Conservation (phyloP, 2,797 vertebrate species). For the Picus viridis region DNA sequence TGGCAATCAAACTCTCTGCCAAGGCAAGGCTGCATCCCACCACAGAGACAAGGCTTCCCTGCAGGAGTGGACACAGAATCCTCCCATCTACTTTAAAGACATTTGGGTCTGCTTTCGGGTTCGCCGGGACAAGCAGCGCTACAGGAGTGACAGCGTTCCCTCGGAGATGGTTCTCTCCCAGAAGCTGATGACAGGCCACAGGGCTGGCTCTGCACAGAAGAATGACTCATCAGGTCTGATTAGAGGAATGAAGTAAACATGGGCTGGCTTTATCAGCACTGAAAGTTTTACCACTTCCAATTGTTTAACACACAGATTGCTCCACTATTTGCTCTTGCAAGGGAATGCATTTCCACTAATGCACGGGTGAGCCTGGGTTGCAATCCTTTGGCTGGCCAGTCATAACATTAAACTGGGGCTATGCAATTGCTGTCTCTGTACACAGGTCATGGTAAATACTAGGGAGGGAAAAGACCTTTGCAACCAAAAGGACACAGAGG, state of each 20-base stretch:
- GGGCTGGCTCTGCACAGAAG: neutral
- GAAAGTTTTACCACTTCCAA: neutral
- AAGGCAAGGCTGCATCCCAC: neutral
- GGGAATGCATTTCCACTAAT: neutral
- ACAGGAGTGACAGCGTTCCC: neutral
- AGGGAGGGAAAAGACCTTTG: neutral
- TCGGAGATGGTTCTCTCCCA: neutral
- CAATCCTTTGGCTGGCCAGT: neutral
- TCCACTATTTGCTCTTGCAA: neutral
- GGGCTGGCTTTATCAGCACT: neutral
- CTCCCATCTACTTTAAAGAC: no score
- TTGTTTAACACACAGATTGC: neutral
- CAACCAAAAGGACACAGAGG: neutral
- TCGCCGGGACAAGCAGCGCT: rapidly evolving
- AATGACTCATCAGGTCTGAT: neutral
- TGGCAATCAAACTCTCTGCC: neutral
- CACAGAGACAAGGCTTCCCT: neutral
- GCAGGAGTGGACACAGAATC: neutral
- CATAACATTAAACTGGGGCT: neutral
- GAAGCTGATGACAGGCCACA: neutral
- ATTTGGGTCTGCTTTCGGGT: neutral
- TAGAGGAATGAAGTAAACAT: neutral
- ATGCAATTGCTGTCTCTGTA: neutral
- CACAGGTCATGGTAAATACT: neutral
- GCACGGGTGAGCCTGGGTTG: neutral